Percentiles rank a stretch among this genome's conserved stretches.
phyloP scores from a whole-genome alignment of 2,888 invertebrate genomes.

The Leistus spinibarbis region DNA sequence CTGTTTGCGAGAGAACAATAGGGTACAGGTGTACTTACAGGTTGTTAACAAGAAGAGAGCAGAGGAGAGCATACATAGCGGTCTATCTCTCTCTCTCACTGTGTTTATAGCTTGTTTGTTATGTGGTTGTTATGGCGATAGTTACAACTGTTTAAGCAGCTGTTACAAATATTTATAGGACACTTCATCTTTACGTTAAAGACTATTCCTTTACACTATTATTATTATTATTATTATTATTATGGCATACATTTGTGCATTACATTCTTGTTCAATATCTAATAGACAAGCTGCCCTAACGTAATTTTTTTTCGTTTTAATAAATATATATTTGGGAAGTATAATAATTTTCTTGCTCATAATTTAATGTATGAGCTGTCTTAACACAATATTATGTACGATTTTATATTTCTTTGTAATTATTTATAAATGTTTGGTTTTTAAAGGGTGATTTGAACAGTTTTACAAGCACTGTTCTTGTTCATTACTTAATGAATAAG shows the following conservation, averaged over 20 bases:
- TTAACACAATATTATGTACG: no score
- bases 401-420: no score
- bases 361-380: no score
- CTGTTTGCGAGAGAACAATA: neutral
- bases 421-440: no score
- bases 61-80: no score
- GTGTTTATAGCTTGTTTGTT: neutral
- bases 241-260: no score
- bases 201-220: no score
- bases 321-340: no score
- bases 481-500: no score
- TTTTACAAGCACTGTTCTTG: neutral
- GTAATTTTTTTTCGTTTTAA: neutral
- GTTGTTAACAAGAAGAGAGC: neutral
- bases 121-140: neutral
- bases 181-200: no score
- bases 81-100: neutral
- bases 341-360: no score
- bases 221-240: no score
- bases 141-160: neutral
- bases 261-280: neutral
- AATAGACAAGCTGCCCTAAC: neutral
- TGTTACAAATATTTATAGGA: neutral
- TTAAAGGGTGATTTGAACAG: neutral
- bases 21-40: neutral